Evolutionary conservation across 1,140 invertebrate species (phyloP), one percentile per base, ranked within the genome.

Genomic region (Drosophila asahinai): DNA sequence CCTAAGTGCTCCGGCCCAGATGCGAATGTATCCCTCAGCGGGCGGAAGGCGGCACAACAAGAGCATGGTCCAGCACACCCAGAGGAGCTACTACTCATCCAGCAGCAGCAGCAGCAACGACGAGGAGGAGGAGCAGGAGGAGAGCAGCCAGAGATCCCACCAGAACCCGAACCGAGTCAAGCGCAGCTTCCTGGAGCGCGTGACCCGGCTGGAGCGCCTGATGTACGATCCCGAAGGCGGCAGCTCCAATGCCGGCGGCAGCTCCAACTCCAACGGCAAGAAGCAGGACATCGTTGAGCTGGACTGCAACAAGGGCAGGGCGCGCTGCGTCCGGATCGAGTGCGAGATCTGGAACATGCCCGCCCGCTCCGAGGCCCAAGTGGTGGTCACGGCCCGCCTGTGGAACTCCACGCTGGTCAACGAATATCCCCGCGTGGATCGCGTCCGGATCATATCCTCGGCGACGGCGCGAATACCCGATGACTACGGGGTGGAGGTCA

Each of bases 401-500:
- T 99, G 98, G 98, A 98, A 98, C 94, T 95, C 96, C 1, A 98
- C 98, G 0, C 93, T 99, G 14, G 96, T 97, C 1, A 96, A 97
- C 91, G 97, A 98, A 92, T 98, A 98, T 93, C 96, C 96, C 0
- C 94, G 95, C 51, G 97, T 98, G n/a, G 96, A 97, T 91, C 94
- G 95, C 48, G 97, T 98, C 0, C 95, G 95, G 78, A 97, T 98
- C 57, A 94, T 95, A 36, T 98, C 97, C 0, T 94, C 94, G 55
- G 97, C 97, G 1, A 94, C 94, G 75, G 95, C 98, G 38, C 92
- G 95, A 71, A 95, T 98, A 73, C 95, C 96, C 14, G 92, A 94
- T 0, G 94, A 95, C 66, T 94, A 95, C 62, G 95, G 96, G 30
- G 96, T 98, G 58, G 95, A 96, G 72, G 96, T 97, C 80, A 95